Evolutionary conservation across 1,140 invertebrate species (phyloP).

Genomic region (Aculops lycopersici): DNA sequence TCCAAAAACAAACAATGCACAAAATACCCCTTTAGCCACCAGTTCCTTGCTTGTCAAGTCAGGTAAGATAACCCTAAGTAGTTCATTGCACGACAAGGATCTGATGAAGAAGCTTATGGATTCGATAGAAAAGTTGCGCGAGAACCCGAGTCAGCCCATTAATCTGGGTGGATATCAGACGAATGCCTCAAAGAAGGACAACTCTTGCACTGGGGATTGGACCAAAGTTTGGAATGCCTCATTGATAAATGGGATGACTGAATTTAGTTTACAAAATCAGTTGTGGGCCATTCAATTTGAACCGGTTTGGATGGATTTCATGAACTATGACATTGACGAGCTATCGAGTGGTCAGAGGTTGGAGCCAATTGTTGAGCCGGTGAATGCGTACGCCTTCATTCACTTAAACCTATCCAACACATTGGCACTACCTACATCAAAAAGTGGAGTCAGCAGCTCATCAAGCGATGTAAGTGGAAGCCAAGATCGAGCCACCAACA

Average conservation of each 20-base stretch:
- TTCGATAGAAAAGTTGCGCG: not conserved
- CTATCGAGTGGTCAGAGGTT: not conserved
- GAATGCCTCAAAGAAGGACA: not conserved
- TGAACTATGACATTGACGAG: not conserved
- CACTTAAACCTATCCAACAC: not conserved
- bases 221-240: too few species aligned
- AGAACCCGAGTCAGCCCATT: not conserved
- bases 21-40: too few species aligned
- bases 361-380: not conserved
- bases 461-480: not conserved
- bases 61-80: conserved; percentile 1
- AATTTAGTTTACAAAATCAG: not conserved
- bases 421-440: conserved; percentile 1
- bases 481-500: not conserved
- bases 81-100: conserved; percentile 2
- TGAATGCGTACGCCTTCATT: not conserved
- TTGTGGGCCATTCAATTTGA: not conserved
- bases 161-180: not conserved
- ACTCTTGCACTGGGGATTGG: not conserved
- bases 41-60: conserved; percentile 5
- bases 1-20: not conserved
- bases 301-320: not conserved
- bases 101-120: conserved; percentile 1
- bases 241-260: too few species aligned
- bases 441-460: conserved; percentile 1